Percentiles rank a stretch among this genome's conserved stretches.
Evolutionary conservation across 2,797 vertebrate genomes (phyloP).

Genomic region (Acanthiza pusilla): DNA sequence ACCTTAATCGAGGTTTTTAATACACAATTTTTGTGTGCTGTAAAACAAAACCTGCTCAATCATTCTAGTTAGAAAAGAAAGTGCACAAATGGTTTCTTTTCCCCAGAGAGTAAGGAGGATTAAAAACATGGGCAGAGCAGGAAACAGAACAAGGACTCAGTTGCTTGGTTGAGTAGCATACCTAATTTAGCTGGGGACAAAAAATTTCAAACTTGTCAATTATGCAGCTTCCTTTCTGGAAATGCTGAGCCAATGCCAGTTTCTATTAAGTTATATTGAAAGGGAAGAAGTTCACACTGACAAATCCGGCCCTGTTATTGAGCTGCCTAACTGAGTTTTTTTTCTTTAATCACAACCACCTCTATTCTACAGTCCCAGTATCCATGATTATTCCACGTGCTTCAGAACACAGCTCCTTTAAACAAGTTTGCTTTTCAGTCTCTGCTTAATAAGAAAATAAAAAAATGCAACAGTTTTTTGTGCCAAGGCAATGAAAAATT

Average conservation of each 20-base stretch:
- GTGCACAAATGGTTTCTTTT: neutral
- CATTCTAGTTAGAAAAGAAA: neutral
- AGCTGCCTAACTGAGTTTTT: neutral
- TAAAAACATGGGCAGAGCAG: neutral
- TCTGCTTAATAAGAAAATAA: neutral
- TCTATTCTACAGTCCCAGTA: neutral
- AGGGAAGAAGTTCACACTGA: neutral
- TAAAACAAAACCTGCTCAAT: neutral
- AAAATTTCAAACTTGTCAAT: neutral
- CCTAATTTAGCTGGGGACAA: neutral
- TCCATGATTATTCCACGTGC: neutral
- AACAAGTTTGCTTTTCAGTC: neutral
- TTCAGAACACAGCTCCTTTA: neutral
- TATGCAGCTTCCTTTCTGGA: neutral
- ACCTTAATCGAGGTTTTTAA: neutral
- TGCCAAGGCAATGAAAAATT: neutral
- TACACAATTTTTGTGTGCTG: neutral
- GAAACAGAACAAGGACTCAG: neutral
- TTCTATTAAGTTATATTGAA: neutral
- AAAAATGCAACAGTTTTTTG: neutral
- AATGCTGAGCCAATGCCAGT: neutral
- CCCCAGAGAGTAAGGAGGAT: neutral
- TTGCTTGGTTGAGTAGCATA: neutral
- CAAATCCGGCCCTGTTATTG: neutral
- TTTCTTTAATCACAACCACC: neutral